Evolutionary conservation across 1,140 invertebrate species (phyloP).

Genomic region (Ericerus pela): DNA sequence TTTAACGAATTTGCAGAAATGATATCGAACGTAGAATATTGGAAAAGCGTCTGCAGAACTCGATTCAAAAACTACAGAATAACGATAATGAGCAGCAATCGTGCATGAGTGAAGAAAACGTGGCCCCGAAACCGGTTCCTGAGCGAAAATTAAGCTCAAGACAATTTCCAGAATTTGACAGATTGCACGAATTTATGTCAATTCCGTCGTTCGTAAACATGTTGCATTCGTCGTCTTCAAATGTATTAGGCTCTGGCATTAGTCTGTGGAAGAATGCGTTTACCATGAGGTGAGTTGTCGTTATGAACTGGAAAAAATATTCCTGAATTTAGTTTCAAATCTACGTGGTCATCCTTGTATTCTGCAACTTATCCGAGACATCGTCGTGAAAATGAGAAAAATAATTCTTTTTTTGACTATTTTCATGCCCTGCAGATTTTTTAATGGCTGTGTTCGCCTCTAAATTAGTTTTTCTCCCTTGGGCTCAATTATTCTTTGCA

Average conservation of each 20-base stretch:
- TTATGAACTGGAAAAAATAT: neutral
- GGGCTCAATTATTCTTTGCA: no score
- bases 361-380: no score
- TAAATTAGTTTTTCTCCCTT: no score
- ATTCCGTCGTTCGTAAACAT: neutral
- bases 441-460: no score
- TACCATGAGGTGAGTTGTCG: neutral
- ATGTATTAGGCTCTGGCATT: constrained; percentile 11
- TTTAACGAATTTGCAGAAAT: constrained; percentile 6
- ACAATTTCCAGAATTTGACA: neutral
- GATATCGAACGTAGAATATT: constrained; percentile 14
- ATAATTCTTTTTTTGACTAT: no score
- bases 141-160: neutral
- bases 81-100: no score
- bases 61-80: constrained; percentile 8
- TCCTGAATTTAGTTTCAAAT: no score
- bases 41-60: constrained; percentile 4
- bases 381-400: no score
- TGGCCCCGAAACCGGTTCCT: neutral
- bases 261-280: constrained; percentile 18
- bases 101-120: neutral
- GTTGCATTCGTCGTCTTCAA: neutral
- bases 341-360: no score
- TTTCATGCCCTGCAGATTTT: no score
- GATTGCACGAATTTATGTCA: neutral